phyloP scores from a whole-genome alignment of 2,888 invertebrate genomes.

The Lasioglossum morio region DNA sequence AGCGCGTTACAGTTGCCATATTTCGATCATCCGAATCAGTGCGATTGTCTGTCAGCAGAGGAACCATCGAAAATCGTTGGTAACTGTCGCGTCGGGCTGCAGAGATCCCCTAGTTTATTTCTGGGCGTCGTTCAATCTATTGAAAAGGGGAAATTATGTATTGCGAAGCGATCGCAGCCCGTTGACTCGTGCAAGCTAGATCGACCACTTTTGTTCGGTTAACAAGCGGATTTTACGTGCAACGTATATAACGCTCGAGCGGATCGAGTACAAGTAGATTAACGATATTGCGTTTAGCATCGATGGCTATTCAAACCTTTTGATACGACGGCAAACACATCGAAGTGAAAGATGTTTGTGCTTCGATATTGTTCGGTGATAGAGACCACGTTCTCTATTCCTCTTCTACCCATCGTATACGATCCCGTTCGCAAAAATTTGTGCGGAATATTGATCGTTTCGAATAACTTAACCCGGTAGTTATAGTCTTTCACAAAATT shows the following conservation, averaged over 20 bases:
- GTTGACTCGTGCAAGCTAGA: neutral
- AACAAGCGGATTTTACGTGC: neutral
- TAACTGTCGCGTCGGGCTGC: neutral
- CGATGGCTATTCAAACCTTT: neutral
- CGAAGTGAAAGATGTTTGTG: neutral
- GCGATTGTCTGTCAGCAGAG: neutral
- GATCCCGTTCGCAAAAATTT: neutral
- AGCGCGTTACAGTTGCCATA: neutral
- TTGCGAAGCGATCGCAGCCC: neutral
- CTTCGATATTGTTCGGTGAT: neutral
- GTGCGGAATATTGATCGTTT: neutral
- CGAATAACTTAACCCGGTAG: neutral
- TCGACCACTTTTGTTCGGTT: neutral
- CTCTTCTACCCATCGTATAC: neutral
- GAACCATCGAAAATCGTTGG: slow-evolving; percentile 7
- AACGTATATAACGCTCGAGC: neutral
- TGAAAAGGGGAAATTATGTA: slow-evolving; percentile 2
- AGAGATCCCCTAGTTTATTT: neutral
- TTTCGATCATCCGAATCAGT: neutral
- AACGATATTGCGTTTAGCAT: neutral
- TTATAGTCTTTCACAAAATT: neutral
- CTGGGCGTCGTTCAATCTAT: neutral
- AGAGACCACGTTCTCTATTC: neutral
- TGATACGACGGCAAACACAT: neutral
- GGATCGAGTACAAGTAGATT: neutral